Evolutionary conservation across 2,888 invertebrate species (phyloP).

Genomic region (Drosophila falleni): DNA sequence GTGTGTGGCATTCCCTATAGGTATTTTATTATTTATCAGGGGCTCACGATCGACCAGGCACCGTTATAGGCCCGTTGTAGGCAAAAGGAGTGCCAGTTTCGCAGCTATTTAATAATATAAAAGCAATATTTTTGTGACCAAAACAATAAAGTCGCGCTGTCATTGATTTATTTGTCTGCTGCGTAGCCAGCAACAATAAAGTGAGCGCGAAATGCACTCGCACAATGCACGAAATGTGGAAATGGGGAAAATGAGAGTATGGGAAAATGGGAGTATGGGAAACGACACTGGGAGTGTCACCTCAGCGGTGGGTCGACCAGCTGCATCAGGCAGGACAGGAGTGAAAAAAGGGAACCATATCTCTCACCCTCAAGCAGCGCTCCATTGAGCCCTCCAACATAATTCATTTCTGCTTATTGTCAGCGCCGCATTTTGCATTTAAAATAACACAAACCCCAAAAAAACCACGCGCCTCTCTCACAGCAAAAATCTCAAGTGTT

Average conservation of each 20-base stretch:
- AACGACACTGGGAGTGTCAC: slow-evolving; percentile 48
- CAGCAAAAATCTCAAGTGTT: slow-evolving; percentile 62
- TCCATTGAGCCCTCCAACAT: slow-evolving; percentile 66
- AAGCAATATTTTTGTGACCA: slow-evolving; percentile 80
- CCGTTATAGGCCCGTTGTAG: slow-evolving; percentile 19
- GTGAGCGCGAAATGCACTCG: slow-evolving; percentile 78
- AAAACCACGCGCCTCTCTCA: slow-evolving; percentile 26
- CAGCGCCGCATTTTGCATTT: slow-evolving; percentile 74
- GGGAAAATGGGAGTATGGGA: not conserved
- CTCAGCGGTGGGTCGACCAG: slow-evolving; percentile 61
- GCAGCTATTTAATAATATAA: slow-evolving; percentile 76
- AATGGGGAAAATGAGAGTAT: not conserved
- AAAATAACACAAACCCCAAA: slow-evolving; percentile 63
- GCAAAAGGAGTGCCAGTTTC: slow-evolving; percentile 27
- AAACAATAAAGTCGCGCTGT: slow-evolving; percentile 83
- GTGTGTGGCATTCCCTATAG: slow-evolving; percentile 63
- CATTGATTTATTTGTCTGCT: slow-evolving; percentile 84
- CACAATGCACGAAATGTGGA: slow-evolving; percentile 61
- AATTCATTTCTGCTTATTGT: slow-evolving; percentile 85
- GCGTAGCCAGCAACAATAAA: slow-evolving; percentile 76
- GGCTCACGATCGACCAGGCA: slow-evolving; percentile 59
- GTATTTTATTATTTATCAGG: slow-evolving; percentile 78
- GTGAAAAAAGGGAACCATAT: slow-evolving; percentile 12
- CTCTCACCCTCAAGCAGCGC: slow-evolving; percentile 6
- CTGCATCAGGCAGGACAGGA: slow-evolving; percentile 22